Conservation (phyloP, 1,140 invertebrate species). For the Habropoda laboriosa region DNA sequence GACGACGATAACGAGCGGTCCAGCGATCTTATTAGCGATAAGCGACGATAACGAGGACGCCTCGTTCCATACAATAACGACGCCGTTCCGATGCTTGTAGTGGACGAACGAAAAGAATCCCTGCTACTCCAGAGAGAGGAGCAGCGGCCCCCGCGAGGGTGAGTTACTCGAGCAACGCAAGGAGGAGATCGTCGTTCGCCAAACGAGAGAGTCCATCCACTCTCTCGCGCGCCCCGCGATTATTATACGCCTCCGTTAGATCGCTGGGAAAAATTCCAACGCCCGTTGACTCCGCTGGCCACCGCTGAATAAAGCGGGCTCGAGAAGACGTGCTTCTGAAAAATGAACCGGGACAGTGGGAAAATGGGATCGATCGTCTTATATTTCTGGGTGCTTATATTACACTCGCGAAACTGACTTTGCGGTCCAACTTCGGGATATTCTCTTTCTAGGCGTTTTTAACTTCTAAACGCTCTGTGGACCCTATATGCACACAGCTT, state of each 20-base stretch:
- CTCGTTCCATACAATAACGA: constrained; percentile 78
- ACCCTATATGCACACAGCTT: too few relatives aligned
- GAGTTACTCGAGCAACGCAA: too few relatives aligned
- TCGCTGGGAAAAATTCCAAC: constrained; percentile 8
- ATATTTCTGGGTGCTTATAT: too few relatives aligned
- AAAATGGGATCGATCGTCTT: too few relatives aligned
- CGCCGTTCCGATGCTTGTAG: constrained; percentile 50
- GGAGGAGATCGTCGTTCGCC: too few relatives aligned
- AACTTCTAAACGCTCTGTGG: too few relatives aligned
- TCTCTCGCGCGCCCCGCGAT: not conserved
- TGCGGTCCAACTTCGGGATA: too few relatives aligned
- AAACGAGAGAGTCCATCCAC: not conserved
- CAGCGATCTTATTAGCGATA: constrained; percentile 80
- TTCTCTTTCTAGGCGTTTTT: too few relatives aligned
- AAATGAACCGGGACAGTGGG: not conserved
- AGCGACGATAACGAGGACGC: constrained; percentile 79
- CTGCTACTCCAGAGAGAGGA: constrained; percentile 8
- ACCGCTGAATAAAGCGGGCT: not conserved
- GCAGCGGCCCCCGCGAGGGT: constrained; percentile 6
- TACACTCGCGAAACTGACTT: too few relatives aligned
- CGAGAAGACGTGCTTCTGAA: not conserved
- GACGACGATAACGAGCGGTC: constrained; percentile 80
- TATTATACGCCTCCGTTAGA: constrained; percentile 22
- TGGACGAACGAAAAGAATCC: constrained; percentile 49
- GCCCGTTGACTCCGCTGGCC: not conserved